Evolutionary conservation across 2,888 invertebrate genomes (phyloP), one percentile per base, ranked within the genome.

Genomic region (Parnassius mnemosyne): DNA sequence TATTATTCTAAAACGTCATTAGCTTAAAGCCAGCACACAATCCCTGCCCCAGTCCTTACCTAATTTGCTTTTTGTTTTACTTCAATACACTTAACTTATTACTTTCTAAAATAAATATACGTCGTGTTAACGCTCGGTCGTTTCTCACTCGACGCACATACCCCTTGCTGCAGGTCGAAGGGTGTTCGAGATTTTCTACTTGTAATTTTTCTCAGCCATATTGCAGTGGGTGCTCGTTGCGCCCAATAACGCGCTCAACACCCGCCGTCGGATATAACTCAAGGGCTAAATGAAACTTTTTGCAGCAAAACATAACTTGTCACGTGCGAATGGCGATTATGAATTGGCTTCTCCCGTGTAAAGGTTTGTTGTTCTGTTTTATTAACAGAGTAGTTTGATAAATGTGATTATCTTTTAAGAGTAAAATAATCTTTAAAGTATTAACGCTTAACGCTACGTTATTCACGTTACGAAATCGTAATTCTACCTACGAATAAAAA

Each of bases 241-340:
- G 72, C 74, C 80, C 83, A 79, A 84, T 84, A 84, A 77, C 76
- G 73, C 72, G 74, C 72, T 71, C 71, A 75, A 73, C 80, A 76
- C 79, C 81, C 77, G 80, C 75, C 78, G 80, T 73, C 63, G 57
- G 63, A 59, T 77, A 79, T 83, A 82, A 83, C 82, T 81, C 82
- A 78, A 79, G 82, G 74, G 79, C 79, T 77, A 84, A 85, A 85
- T 85, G 83, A 83, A 83, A 84, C 81, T 83, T 85, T 85, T 85
- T 82, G 78, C 77, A 68, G 68, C 72, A 73, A 76, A 76, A 74
- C 71, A 70, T 72, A 77, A 78, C 75, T 81, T 81, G 81, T 83
- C 81, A 83, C 79, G 78, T 81, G 81, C 76, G 73, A 78, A 76
- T 72, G 79, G 76, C 78, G 46, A 47, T 47, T 59, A 63, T 60